Conservation (phyloP, 2,113 vertebrate species). For the Notothenia rossii region DNA sequence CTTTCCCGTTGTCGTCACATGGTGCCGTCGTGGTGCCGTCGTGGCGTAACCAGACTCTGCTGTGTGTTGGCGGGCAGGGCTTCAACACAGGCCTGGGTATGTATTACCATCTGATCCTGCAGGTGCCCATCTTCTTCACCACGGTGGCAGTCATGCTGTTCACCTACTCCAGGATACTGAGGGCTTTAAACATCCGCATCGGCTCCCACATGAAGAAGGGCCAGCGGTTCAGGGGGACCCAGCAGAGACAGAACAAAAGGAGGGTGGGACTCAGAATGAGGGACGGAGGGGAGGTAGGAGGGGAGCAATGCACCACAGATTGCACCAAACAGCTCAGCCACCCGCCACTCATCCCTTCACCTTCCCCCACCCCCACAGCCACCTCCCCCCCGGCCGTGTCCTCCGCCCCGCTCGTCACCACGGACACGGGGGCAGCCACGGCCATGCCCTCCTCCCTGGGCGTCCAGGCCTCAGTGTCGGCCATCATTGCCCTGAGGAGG, state of each 20-base stretch:
- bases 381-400: constrained; percentile 80
- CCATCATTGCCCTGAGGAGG: constrained; percentile 85
- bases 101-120: constrained; percentile 84
- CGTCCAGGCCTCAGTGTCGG: constrained; percentile 85
- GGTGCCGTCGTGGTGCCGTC: constrained; percentile 33
- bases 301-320: constrained; percentile 65
- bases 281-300: constrained; percentile 50
- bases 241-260: constrained; percentile 65
- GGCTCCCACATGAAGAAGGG: constrained; percentile 84
- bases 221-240: constrained; percentile 67
- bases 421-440: constrained; percentile 53
- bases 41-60: constrained; percentile 82
- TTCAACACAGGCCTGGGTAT: constrained; percentile 75
- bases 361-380: constrained; percentile 77
- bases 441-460: constrained; percentile 75
- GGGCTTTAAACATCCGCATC: constrained; percentile 87
- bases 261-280: constrained; percentile 42
- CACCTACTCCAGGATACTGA: constrained; percentile 86
- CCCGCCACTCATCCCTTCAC: constrained; percentile 78
- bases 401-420: constrained; percentile 69
- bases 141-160: constrained; percentile 85
- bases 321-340: constrained; percentile 76
- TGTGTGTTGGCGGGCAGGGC: constrained; percentile 79
- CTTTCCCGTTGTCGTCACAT: constrained; percentile 23
- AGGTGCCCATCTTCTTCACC: constrained; percentile 87